Conservation (phyloP, 92 coral and sea anemone species). For the Porites divaricata region DNA sequence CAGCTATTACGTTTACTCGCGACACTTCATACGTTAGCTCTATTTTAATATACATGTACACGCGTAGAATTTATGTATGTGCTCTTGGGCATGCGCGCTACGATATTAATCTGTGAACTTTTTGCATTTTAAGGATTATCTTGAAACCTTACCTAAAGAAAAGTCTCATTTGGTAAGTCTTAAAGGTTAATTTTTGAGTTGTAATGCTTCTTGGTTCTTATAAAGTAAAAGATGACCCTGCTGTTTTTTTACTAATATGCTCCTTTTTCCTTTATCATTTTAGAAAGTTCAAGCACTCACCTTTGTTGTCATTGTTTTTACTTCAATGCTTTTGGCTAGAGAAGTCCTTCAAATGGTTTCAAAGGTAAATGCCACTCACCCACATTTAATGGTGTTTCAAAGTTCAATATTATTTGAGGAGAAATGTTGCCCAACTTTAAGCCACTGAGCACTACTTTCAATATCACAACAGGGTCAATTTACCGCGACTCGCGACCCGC, state of each 20-base stretch:
- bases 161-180: background rate
- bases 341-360: constrained; percentile 59
- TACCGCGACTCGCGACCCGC: no score
- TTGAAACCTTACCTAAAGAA: background rate
- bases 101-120: no score
- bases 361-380: constrained; percentile 39
- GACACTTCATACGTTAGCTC: no score
- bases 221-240: background rate
- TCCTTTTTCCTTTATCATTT: background rate
- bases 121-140: background rate
- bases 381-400: no score
- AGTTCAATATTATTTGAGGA: no score
- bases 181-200: background rate
- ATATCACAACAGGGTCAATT: no score
- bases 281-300: constrained; percentile 28
- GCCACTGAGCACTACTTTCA: no score
- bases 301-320: constrained; percentile 50
- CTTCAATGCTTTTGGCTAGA: constrained; percentile 62
- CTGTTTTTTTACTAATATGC: background rate
- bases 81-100: no score
- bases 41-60: no score
- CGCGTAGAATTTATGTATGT: no score
- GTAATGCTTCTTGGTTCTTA: background rate
- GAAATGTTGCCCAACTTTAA: no score
- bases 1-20: no score